Evolutionary conservation across 2,888 invertebrate species (phyloP), one percentile per base, ranked within the genome.

Genomic region (Dascillus cervinus): DNA sequence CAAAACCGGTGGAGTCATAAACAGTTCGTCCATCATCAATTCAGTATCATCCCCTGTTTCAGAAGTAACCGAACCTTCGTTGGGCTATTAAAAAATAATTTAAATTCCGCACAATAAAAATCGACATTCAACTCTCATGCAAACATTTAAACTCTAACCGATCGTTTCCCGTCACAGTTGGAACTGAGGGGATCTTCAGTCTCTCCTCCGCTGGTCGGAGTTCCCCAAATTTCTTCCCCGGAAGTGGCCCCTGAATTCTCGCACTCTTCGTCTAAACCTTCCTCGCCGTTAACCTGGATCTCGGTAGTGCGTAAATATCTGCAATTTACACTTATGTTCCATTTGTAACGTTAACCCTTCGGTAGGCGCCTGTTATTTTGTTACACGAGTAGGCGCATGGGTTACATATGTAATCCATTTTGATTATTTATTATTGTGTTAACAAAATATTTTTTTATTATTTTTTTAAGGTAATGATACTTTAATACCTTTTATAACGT

Each of bases 191-290:
- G 66, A 42, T 86, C 85, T 47, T 86, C 86, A 44, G 84, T 77
- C 20, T 86, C 77, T 11, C 86, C 87, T 3, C 86, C 86, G 45
- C 87, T 87, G 1, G 87, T 88, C 3, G 88, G 88, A 1, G 88
- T 88, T 0, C 88, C 88, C 88, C 88, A 89, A 12, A 87, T 81
- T 52, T 89, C 88, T 60, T 88, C 87, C 0, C 86, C 87, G 2
- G 86, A 87, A 1, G 80, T 81, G 0, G 82, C 87, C 0, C 84
- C 87, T 23, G 87, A 87, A 0, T 84, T 86, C 53, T 87, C 87
- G 8, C 37, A 37, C 9, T 40, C 40, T 36, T 87, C 87, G 46
- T 85, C 86, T 49, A 74, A 74, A 15, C 56, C 46, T 55, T 73
- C 55, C 62, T 66, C 46, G 53, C 68, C 49, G 42, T 63, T 64